Conservation (phyloP, 2,113 vertebrate genomes). For the Tychaedon coryphoeus region DNA sequence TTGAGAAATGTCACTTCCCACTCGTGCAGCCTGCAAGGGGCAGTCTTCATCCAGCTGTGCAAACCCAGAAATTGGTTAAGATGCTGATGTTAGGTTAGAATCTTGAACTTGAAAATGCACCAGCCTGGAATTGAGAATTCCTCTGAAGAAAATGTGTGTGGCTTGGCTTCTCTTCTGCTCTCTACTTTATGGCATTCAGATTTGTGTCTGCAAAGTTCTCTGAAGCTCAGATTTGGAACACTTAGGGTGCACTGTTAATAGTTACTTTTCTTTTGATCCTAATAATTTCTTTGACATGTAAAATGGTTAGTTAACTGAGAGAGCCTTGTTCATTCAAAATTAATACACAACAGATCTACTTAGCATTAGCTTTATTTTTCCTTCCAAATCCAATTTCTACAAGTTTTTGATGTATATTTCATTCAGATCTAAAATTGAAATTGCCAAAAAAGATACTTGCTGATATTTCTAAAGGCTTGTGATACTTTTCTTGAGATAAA, state of each 20-base stretch:
- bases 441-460: background rate
- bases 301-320: background rate
- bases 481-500: background rate
- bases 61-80: background rate
- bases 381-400: background rate
- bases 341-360: background rate
- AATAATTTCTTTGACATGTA: background rate
- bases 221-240: background rate
- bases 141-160: background rate
- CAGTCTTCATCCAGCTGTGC: background rate
- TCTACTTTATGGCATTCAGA: background rate
- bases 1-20: background rate
- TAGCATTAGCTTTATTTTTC: background rate
- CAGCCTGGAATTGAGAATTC: background rate
- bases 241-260: background rate
- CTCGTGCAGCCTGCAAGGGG: background rate
- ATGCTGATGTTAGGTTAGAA: background rate
- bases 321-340: background rate
- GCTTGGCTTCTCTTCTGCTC: background rate
- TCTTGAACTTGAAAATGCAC: background rate
- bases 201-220: background rate
- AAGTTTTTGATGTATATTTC: background rate
- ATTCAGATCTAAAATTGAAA: slow-evolving; percentile 16
- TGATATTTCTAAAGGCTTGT: background rate
- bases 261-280: background rate